These are phyloP conservation scores for Arvicanthis niloticus DNA, from an alignment of 2,113 vertebrate genomes.

Conservation along the genomic window DNA sequence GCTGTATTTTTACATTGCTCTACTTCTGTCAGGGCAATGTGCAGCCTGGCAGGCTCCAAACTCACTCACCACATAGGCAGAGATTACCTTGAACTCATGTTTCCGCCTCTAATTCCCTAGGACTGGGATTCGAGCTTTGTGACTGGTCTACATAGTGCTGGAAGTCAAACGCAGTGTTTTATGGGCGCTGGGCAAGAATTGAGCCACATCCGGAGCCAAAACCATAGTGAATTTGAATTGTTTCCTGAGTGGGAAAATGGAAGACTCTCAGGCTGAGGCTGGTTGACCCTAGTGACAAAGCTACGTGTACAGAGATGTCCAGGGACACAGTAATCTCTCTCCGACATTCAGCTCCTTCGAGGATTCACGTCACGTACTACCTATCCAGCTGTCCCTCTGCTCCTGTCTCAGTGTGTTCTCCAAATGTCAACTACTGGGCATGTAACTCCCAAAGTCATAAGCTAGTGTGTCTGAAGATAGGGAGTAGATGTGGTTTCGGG, in stretches of 20 bases:
- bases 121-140: neutral
- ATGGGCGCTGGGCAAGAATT: neutral
- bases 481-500: rapidly evolving
- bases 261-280: neutral
- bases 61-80: neutral
- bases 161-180: neutral
- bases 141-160: neutral
- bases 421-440: neutral
- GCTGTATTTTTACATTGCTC: neutral
- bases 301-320: neutral
- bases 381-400: neutral
- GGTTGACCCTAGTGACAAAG: neutral
- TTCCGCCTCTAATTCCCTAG: neutral
- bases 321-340: neutral
- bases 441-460: neutral
- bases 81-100: neutral
- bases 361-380: neutral
- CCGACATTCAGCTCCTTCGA: neutral
- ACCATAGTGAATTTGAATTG: neutral
- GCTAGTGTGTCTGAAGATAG: neutral
- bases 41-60: neutral
- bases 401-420: neutral
- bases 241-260: constrained; percentile 16
- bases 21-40: neutral
- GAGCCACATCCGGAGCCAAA: neutral